Percentiles rank a stretch among this genome's conserved stretches.
Evolutionary conservation across 2,113 vertebrate species (phyloP).

Genomic region (Halichoerus grypus): DNA sequence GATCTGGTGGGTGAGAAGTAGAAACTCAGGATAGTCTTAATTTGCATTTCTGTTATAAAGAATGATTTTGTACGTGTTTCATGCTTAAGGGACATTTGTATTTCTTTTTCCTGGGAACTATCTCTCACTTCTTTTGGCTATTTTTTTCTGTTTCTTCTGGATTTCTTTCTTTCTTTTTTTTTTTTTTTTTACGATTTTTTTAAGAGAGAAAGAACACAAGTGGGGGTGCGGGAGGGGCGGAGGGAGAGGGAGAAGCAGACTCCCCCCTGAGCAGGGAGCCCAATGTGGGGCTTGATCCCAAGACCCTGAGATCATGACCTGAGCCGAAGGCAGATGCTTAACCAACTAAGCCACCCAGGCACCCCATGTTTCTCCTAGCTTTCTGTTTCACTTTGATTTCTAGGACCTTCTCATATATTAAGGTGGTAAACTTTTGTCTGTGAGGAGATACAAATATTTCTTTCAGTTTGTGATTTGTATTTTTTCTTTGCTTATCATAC

Average conservation of each 20-base stretch:
- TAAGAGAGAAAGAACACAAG: neutral
- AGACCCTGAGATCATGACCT: neutral
- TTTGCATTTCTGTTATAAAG: neutral
- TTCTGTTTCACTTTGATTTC: neutral
- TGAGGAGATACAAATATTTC: neutral
- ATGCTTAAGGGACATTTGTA: neutral
- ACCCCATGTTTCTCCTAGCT: neutral
- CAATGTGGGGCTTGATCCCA: rapidly evolving
- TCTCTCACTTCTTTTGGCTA: neutral
- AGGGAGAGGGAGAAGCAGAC: neutral
- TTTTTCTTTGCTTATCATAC: conserved; percentile 4
- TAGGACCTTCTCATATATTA: neutral
- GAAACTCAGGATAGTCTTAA: neutral
- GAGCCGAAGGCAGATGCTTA: neutral
- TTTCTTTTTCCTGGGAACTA: neutral
- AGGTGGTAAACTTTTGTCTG: neutral
- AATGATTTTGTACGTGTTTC: neutral
- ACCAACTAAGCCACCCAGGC: neutral
- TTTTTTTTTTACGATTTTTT: neutral
- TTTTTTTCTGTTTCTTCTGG: neutral
- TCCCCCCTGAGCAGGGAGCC: neutral
- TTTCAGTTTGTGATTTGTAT: neutral
- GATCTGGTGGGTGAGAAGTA: neutral
- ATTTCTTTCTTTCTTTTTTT: neutral
- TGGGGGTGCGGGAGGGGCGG: neutral